These are phyloP conservation scores for Drosophila testacea DNA, from an alignment of 2,888 invertebrate species.

Conservation along the genomic window DNA sequence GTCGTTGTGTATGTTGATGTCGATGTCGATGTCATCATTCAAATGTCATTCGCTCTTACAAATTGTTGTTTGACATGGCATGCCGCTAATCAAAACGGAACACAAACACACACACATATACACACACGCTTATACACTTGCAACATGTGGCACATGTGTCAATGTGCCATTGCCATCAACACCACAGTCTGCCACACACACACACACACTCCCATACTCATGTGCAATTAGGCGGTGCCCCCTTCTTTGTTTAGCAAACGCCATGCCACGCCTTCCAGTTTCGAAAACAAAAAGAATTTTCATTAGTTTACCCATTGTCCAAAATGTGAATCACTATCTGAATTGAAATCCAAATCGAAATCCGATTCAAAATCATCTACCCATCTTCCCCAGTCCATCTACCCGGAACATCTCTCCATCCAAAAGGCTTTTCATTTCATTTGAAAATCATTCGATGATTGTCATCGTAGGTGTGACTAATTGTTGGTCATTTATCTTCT, in stretches of 20 bases:
- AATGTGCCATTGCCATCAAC: conserved; percentile 40
- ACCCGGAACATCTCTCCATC: neutral
- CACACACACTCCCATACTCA: conserved; percentile 6
- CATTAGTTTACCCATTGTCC: conserved; percentile 74
- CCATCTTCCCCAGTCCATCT: neutral
- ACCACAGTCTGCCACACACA: conserved; percentile 24
- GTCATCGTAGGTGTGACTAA: conserved; percentile 81
- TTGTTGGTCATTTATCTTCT: conserved; percentile 80
- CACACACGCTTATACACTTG: conserved; percentile 1
- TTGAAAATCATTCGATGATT: conserved; percentile 76
- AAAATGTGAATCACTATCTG: conserved; percentile 32
- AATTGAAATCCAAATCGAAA: conserved; percentile 27
- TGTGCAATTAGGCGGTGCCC: conserved; percentile 53
- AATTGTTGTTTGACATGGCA: conserved; percentile 82
- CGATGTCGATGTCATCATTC: conserved; percentile 72
- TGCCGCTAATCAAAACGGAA: conserved; percentile 80
- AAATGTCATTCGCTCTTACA: conserved; percentile 75
- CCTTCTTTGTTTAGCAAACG: neutral
- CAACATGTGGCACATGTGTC: conserved; percentile 45
- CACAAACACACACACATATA: conserved; percentile 41
- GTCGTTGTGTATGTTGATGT: conserved; percentile 9
- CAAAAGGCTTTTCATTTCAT: conserved; percentile 39
- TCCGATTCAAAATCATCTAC: conserved; percentile 15
- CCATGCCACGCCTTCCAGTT: conserved; percentile 35
- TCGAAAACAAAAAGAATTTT: conserved; percentile 40